These are phyloP conservation scores for Tokudaia tokunoshimensis DNA, from an alignment of 2,797 vertebrate species.

Conservation along the genomic window DNA sequence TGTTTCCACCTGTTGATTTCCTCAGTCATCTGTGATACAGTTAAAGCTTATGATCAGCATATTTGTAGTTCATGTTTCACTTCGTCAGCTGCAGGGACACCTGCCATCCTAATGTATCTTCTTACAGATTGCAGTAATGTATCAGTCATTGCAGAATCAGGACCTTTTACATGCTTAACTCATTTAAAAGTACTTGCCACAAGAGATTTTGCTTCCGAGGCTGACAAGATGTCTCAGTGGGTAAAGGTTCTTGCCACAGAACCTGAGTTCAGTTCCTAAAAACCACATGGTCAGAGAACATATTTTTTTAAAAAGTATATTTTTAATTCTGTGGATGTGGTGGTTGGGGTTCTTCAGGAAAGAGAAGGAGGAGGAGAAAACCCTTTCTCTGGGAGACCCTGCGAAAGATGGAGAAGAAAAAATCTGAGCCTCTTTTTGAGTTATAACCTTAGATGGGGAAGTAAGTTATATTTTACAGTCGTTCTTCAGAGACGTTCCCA, in stretches of 20 bases:
- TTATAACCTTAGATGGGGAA: slow-evolving; percentile 63
- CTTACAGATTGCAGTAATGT: not conserved
- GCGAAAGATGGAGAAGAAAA: not conserved
- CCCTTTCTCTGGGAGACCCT: not conserved
- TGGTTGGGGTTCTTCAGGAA: slow-evolving; percentile 25
- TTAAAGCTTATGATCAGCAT: not conserved
- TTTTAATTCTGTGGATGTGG: slow-evolving; percentile 17
- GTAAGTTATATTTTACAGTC: rapidly evolving
- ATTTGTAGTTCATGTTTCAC: slow-evolving; percentile 27
- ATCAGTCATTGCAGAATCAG: slow-evolving; percentile 19
- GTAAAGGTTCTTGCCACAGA: not conserved
- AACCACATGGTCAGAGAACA: not conserved
- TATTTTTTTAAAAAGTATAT: not conserved
- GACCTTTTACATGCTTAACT: slow-evolving; percentile 22
- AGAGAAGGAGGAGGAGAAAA: slow-evolving; percentile 8
- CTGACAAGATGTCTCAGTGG: not conserved
- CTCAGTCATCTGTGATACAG: not conserved
- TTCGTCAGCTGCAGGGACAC: not conserved
- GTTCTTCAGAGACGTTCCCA: slow-evolving; percentile 44
- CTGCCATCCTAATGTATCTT: slow-evolving; percentile 2
- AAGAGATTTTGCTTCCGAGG: slow-evolving; percentile 20
- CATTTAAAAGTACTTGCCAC: slow-evolving; percentile 24
- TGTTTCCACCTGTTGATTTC: not conserved
- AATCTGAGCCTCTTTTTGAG: slow-evolving; percentile 23
- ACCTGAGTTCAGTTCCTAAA: not conserved